Base-by-base conservation (phyloP, 2,113 vertebrate genomes). In the Phrynosoma blainvillii region DNA sequence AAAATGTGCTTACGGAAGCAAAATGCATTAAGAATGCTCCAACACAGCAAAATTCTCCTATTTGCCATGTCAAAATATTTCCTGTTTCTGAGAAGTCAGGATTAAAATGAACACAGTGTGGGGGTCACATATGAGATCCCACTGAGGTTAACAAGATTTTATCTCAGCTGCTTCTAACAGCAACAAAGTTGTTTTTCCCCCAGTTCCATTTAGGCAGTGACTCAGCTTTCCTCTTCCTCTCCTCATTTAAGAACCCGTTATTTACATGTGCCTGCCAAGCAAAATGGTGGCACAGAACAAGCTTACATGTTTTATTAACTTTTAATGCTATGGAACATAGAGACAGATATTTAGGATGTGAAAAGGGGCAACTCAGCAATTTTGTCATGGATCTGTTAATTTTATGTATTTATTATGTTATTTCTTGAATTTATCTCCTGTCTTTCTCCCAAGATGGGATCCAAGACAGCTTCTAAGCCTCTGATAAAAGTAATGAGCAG, bases 81-180 rank as follows among this genome's bases (percentile, higher is more conserved):
- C 77, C 56, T 56, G 68, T 65, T 68, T 65, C 76, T n/a, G 68
- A 47, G 42, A 85, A 73, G 36, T 76, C 84, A 65, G 59, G 54
- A 86, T 4, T 75, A 73, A 83, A 52, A 89, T 90, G 82, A 62
- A 85, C 0, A 12, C 42, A 62, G 59, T n/a, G 68, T 36, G 18
- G n/a, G 30, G 79, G 85, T 52, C 30, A 36, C 10, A 20, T 62
- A n/a, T 1, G 85, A 23, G 42, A 40, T 89, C 75, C 75, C 9
- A 13, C 4, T 12, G 23, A 92, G 83, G 12, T 80, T 30, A 86
- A 76, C 12, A 2, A 0, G 52, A 73, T 25, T 92, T 92, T 87
- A 54, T 21, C 79, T n/a, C 20, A 74, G 77, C 36, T 1, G 74
- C 1, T 27, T 87, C 79, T 78, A 62, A 66, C 40, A 47, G 52